Base-by-base conservation (phyloP, 1,140 invertebrate species). In the Heterodera carotae region DNA sequence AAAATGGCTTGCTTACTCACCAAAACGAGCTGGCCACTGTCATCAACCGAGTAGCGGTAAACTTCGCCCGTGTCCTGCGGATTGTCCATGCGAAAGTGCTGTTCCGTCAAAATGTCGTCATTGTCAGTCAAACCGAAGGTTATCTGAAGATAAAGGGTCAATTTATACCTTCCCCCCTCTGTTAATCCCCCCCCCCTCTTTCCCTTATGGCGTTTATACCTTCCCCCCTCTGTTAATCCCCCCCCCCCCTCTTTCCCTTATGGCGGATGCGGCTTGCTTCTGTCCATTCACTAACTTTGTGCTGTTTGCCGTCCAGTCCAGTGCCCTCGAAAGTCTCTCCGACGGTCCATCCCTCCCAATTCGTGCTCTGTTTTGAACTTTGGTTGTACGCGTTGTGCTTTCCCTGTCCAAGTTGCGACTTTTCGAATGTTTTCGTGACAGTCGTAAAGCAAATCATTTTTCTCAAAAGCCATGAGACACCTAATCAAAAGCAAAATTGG, bases 401-500 rank as follows among this genome's bases (percentile, higher is more conserved):
- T 10, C 77, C 76, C n/a, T 76, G 59, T 67, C 75, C 53, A 27
- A 25, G 22, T 7, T 36, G 25, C 62, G 69, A 75, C 39, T 76
- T 75, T 71, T 76, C 69, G 70, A 88, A 82, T 22, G 81, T 64
- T 64, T 86, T 86, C 1, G 85, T 88, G 60, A 86, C 75, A 7
- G 83, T 79, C 15, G 80, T 67, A 43, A 88, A 68, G 25, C 79
- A 70, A 77, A 86, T 86, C 80, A 88, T 78, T 76, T 86, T 87
- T 29, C 85, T 76, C 2, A 88, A 39, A 69, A 86, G 72, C 86
- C 86, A 86, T 69, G 80, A 80, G 29, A 85, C 84, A 29, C 76
- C 85, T 84, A 64, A 56, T 18, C 7, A 56, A 18, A 18, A 18
- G 29, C 76, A 84, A 64, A 62, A 53, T 78, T 43, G 2, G 39